Conservation (phyloP, 2,797 vertebrate genomes). For the Chelidonichthys spinosus region DNA sequence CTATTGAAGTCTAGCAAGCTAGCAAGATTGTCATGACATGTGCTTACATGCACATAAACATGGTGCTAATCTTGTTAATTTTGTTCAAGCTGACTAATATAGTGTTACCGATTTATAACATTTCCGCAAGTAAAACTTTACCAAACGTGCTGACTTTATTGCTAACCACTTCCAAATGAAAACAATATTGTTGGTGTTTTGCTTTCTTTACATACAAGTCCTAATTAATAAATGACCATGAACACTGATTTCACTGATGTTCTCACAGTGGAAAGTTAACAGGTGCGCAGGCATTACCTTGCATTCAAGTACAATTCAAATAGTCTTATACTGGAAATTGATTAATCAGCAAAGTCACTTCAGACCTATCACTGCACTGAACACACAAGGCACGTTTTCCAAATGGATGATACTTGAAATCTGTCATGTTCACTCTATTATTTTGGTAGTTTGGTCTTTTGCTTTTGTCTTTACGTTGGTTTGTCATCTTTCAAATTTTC, state of each 20-base stretch:
- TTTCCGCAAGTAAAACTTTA: not conserved
- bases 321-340: not conserved
- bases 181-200: not conserved
- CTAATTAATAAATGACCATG: not conserved
- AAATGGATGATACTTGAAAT: not conserved
- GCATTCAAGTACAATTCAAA: conserved; percentile 1
- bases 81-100: not conserved
- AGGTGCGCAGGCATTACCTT: not conserved
- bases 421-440: not conserved
- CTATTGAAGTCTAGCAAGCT: conserved; percentile 9
- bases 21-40: conserved; percentile 26
- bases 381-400: not conserved
- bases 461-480: not conserved
- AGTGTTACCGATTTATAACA: not conserved
- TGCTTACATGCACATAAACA: conserved; percentile 39
- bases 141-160: not conserved
- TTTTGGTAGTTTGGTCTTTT: not conserved
- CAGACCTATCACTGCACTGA: too few species aligned
- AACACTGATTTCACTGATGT: not conserved
- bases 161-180: not conserved
- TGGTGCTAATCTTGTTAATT: conserved; percentile 1
- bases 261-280: conserved; percentile 2
- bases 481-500: not conserved
- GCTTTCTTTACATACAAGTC: not conserved
- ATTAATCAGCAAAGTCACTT: not conserved